Conservation (phyloP, 2,888 invertebrate species). For the Synergus japonicus region DNA sequence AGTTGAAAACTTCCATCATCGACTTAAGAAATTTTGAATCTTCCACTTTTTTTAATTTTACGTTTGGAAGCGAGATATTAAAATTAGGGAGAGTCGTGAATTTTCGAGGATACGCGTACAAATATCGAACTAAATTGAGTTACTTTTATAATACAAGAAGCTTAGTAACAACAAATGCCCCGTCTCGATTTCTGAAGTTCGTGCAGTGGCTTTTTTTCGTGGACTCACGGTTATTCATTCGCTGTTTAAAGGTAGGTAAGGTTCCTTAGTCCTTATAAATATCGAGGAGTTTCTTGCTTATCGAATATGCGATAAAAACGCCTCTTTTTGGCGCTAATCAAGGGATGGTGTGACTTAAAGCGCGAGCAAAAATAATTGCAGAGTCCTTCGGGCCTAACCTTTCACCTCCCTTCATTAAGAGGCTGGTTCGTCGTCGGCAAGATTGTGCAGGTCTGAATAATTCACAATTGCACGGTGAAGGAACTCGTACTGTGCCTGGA, state of each 20-base stretch:
- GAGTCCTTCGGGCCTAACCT: conserved; percentile 38
- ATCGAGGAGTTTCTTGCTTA: neutral
- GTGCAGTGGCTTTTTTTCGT: neutral
- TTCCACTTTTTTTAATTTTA: neutral
- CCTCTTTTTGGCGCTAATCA: conserved; percentile 11
- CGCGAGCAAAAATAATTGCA: conserved; percentile 35
- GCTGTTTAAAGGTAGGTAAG: neutral
- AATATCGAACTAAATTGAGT: conserved; percentile 23
- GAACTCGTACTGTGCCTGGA: conserved; percentile 94
- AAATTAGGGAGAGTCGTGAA: conserved; percentile 13
- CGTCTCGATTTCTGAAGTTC: neutral
- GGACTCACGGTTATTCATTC: neutral
- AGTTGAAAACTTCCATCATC: neutral
- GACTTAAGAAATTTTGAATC: neutral
- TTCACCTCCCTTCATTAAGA: conserved; percentile 68
- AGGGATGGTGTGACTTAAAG: conserved; percentile 10
- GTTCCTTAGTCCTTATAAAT: conserved; percentile 18
- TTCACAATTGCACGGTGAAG: conserved; percentile 94
- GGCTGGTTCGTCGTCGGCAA: conserved; percentile 79
- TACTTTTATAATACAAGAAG: conserved; percentile 36
- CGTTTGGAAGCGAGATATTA: neutral
- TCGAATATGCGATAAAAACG: neutral
- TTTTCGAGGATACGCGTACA: neutral
- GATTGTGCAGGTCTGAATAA: conserved; percentile 91
- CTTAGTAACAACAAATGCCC: conserved; percentile 21